Evolutionary conservation across 2,888 invertebrate genomes (phyloP).

Genomic region (Bombylius major): DNA sequence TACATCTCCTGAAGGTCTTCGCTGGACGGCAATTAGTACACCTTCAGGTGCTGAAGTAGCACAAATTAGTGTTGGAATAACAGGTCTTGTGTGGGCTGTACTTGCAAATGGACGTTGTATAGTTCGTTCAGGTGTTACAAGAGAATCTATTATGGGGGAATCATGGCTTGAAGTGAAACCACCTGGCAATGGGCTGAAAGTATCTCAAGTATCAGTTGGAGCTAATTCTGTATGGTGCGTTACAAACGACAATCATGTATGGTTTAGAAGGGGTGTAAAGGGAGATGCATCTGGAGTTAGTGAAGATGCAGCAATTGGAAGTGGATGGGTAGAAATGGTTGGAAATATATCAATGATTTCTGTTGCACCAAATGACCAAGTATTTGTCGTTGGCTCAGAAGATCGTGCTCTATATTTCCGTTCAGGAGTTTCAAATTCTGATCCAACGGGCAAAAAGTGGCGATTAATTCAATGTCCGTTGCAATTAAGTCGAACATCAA

Average conservation of each 20-base stretch:
- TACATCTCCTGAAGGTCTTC: constrained; percentile 72
- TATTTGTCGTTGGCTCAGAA: constrained; percentile 72
- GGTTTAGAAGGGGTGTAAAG: constrained; percentile 70
- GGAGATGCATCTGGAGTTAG: constrained; percentile 57
- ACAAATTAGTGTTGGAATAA: constrained; percentile 74
- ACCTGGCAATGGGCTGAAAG: constrained; percentile 54
- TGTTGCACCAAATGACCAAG: constrained; percentile 80
- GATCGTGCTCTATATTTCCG: constrained; percentile 73
- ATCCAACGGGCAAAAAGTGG: constrained; percentile 82
- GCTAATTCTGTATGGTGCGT: constrained; percentile 63
- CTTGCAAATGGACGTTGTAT: constrained; percentile 73
- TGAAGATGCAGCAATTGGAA: constrained; percentile 65
- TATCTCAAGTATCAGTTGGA: constrained; percentile 71
- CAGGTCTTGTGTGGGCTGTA: constrained; percentile 78
- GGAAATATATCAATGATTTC: constrained; percentile 71
- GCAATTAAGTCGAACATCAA: constrained; percentile 71
- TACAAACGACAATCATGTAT: constrained; percentile 69
- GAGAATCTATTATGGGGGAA: constrained; percentile 49
- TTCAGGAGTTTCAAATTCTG: constrained; percentile 57
- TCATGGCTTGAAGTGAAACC: constrained; percentile 73
- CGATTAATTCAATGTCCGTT: constrained; percentile 63
- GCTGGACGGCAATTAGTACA: constrained; percentile 69
- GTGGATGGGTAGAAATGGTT: constrained; percentile 82
- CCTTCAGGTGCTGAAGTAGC: constrained; percentile 69
- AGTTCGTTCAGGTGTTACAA: constrained; percentile 69